Percentiles rank a stretch among this genome's conserved stretches.
Conservation (phyloP, 1,140 invertebrate genomes). For the Drosophila ambigua region DNA sequence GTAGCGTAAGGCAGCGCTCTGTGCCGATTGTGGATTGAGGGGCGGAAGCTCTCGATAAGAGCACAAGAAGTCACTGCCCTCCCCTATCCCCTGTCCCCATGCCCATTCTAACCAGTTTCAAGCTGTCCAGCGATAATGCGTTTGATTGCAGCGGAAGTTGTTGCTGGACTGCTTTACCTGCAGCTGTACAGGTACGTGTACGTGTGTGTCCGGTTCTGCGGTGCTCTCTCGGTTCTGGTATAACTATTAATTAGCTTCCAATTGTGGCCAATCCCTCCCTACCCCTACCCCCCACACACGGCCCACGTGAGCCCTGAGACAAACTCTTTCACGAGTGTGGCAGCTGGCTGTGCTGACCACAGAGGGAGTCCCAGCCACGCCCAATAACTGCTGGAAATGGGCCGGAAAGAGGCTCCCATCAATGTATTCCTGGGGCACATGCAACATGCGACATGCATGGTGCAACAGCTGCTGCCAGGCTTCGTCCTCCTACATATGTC, state of each 20-base stretch:
- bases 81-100: too few relatives aligned
- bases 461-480: constrained; percentile 38
- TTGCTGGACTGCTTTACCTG: constrained; percentile 4
- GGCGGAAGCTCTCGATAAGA: constrained; percentile 47
- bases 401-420: too few relatives aligned
- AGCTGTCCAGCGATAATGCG: constrained; percentile 47
- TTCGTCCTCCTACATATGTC: background rate
- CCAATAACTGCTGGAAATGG: background rate
- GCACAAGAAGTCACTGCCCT: constrained; percentile 13
- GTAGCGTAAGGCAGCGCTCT: constrained; percentile 14
- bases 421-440: constrained; percentile 4
- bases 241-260: constrained; percentile 56
- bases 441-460: constrained; percentile 43
- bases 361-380: constrained; percentile 17
- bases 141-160: constrained; percentile 51
- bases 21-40: constrained; percentile 19
- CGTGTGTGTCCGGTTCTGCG: constrained; percentile 47
- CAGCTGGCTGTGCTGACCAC: constrained; percentile 1
- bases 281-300: background rate
- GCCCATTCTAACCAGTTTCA: constrained; percentile 3
- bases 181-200: background rate
- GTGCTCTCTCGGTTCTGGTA: constrained; percentile 4
- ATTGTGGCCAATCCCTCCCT: background rate
- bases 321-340: background rate
- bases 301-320: too few relatives aligned